A percentile compares a stretch with the other conserved stretches of the same genome.
Conservation (phyloP, 2,888 invertebrate species). For the Pandemis cinnamomeana region DNA sequence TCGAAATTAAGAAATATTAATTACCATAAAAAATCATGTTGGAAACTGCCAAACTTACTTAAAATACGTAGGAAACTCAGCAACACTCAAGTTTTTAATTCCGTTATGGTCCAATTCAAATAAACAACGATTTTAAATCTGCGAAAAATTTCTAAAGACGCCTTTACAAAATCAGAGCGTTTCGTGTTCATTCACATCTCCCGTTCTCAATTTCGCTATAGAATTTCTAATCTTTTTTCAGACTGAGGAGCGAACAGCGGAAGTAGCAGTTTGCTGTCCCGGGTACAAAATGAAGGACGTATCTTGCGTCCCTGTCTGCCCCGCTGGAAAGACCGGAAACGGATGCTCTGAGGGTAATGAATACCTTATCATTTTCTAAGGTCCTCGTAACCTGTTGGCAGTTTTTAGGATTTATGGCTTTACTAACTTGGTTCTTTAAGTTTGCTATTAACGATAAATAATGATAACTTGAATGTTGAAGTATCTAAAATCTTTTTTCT, state of each 20-base stretch:
- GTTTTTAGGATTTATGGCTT: not conserved
- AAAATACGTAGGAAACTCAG: too few relatives aligned
- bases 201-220: not conserved
- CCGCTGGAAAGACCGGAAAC: conserved; percentile 85
- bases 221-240: conserved; percentile 63
- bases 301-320: conserved; percentile 86
- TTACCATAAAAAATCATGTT: too few relatives aligned
- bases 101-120: not conserved
- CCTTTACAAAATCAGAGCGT: conserved; percentile 1
- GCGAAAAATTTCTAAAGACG: not conserved
- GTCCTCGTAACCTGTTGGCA: not conserved
- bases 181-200: not conserved
- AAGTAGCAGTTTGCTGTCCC: conserved; percentile 89
- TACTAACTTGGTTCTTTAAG: not conserved
- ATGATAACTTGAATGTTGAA: too few relatives aligned
- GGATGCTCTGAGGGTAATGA: conserved; percentile 84
- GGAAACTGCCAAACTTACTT: too few relatives aligned
- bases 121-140: not conserved
- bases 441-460: not conserved
- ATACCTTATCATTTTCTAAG: not conserved
- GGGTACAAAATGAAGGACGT: conserved; percentile 88
- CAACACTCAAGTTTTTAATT: not conserved
- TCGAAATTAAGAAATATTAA: too few relatives aligned
- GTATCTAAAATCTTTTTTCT: too few relatives aligned
- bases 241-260: conserved; percentile 88